Base-by-base conservation (phyloP, 2,113 vertebrate species). In the Phainopepla nitens region DNA sequence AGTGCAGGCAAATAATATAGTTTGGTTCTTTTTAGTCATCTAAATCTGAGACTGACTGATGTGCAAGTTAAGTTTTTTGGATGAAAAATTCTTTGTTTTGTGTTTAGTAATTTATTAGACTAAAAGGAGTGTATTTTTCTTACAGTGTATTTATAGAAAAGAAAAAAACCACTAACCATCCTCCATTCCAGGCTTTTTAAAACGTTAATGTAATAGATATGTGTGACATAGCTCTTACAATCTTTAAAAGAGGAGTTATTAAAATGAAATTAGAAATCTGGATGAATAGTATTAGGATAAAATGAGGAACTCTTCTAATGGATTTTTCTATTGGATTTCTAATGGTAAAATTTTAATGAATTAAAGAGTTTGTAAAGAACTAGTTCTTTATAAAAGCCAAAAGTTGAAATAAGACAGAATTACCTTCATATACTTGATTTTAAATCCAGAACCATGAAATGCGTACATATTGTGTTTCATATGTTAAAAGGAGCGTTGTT, bases 201-300 rank as follows among this genome's bases (percentile, higher is more conserved):
- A 69, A 83, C 49, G 50, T 65, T 84, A 78, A 80, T 82, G 49
- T 82, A 68, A 66, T 90, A 95, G 70, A 77, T 77, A 65, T 66
- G 24, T 81, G 73, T 89, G 73, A 76, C 65, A 87, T 92, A 92
- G 88, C 20, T 86, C 17, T 85, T 78, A 54, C 3, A 80, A 39
- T 57, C 76, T 87, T 91, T 77, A 90, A 61, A 90, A 93, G 47
- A 62, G 23, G 11, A 33, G 51, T 80, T 93, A 91, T 90, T 92
- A 91, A 95, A 96, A 61, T 72, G 42, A 93, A 96, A 96, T 96
- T 92, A 93, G 73, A 85, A 91, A 83, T 87, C n/a, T 5, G 13
- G 36, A 86, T 93, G 58, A 94, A 94, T 71, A 80, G 75, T 57
- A 62, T 75, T 84, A 76, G 45, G 65, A 82, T 93, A 72, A 89